Conservation (phyloP, 2,113 vertebrate genomes). For the Eubucco bourcierii region DNA sequence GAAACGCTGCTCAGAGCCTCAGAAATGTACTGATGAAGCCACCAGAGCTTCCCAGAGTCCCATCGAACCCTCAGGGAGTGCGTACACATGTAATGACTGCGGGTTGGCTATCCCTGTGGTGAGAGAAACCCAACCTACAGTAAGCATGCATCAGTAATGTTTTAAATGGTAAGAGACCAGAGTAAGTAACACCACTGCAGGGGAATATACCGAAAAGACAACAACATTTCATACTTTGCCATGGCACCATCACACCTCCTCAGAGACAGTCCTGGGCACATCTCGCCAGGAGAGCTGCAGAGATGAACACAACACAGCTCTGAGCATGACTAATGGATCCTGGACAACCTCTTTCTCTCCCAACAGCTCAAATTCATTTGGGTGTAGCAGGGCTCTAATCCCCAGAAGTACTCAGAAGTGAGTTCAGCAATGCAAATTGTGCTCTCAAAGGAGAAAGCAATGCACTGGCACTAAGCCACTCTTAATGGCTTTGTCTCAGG, state of each 20-base stretch:
- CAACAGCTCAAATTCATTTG: not conserved
- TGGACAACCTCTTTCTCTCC: not conserved
- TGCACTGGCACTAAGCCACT: not conserved
- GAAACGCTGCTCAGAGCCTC: not conserved
- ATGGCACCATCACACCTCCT: not conserved
- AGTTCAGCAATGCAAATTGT: not conserved
- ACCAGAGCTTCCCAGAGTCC: not conserved
- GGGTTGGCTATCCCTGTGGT: not conserved
- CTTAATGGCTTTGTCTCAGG: not conserved
- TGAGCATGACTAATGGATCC: not conserved
- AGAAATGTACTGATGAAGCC: not conserved
- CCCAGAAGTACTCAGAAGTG: not conserved
- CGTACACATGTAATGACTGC: not conserved
- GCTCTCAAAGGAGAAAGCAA: not conserved
- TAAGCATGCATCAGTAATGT: not conserved
- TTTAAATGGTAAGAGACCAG: accelerated
- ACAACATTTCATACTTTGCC: not conserved
- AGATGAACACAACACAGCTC: accelerated
- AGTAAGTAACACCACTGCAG: not conserved
- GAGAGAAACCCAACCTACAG: not conserved
- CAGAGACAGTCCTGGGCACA: not conserved
- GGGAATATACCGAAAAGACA: not conserved
- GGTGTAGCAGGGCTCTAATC: not conserved
- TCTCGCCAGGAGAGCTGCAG: accelerated
- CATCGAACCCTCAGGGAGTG: accelerated